These are phyloP conservation scores for Heterotis niloticus DNA, from an alignment of 2,113 vertebrate species.

Conservation along the genomic window DNA sequence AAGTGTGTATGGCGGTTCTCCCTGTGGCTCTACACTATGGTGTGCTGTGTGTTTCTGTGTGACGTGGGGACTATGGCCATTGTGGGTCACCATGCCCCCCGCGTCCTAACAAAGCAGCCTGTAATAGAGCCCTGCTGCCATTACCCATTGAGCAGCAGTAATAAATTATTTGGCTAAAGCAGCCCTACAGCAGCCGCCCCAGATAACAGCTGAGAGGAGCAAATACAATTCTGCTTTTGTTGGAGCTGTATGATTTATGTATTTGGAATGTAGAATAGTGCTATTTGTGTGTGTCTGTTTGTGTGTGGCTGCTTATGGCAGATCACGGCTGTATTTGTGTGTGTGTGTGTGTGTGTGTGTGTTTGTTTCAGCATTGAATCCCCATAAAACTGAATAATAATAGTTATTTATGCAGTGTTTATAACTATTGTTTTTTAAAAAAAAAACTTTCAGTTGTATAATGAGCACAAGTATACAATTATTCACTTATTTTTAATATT, in stretches of 20 bases:
- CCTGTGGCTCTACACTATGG: slow-evolving; percentile 69
- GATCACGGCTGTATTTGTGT: slow-evolving; percentile 21
- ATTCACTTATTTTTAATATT: no score
- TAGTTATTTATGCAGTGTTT: no score
- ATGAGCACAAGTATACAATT: no score
- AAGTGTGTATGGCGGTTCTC: slow-evolving; percentile 31
- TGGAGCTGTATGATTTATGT: slow-evolving; percentile 99
- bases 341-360: slow-evolving; percentile 1
- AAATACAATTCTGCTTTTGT: slow-evolving; percentile 98
- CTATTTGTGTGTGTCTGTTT: slow-evolving; percentile 35
- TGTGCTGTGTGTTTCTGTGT: slow-evolving; percentile 64
- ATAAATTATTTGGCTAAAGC: slow-evolving; percentile 86
- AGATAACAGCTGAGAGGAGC: slow-evolving; percentile 92
- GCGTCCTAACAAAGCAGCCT: slow-evolving; percentile 77
- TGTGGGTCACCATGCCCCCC: slow-evolving; percentile 69
- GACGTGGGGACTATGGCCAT: slow-evolving; percentile 74
- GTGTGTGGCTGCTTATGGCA: slow-evolving; percentile 9
- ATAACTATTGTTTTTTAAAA: no score
- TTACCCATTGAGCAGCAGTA: slow-evolving; percentile 90
- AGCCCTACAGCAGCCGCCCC: slow-evolving; percentile 80
- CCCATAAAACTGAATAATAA: no score
- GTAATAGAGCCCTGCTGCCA: slow-evolving; percentile 84
- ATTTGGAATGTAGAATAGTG: slow-evolving; percentile 83
- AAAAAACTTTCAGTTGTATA: no score
- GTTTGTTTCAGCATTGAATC: neutral